phyloP scores from a whole-genome alignment of 1,140 invertebrate species.

The Hylaeus volcanicus region DNA sequence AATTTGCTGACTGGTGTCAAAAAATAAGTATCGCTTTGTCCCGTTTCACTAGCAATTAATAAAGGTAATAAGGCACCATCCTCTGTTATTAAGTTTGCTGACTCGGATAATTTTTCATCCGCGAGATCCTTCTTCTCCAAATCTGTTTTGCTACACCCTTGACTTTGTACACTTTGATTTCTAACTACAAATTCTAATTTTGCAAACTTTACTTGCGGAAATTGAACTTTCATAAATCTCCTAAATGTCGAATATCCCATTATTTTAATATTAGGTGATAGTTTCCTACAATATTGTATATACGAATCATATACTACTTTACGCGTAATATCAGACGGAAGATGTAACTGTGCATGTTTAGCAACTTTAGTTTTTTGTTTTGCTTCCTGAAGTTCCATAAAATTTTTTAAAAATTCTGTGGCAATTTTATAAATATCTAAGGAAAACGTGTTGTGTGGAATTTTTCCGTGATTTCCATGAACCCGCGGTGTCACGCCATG shows the following conservation, averaged over 20 bases:
- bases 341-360: slow-evolving; percentile 82
- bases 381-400: slow-evolving; percentile 83
- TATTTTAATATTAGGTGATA: slow-evolving; percentile 84
- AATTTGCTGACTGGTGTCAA: slow-evolving; percentile 68
- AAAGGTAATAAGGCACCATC: slow-evolving; percentile 64
- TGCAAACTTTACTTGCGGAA: slow-evolving; percentile 88
- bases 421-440: slow-evolving; percentile 89
- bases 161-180: slow-evolving; percentile 79
- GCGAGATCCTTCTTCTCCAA: slow-evolving; percentile 65
- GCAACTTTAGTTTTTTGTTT: slow-evolving; percentile 72
- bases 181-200: slow-evolving; percentile 84
- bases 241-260: slow-evolving; percentile 91
- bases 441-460: slow-evolving; percentile 90
- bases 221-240: slow-evolving; percentile 90
- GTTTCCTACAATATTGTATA: slow-evolving; percentile 85
- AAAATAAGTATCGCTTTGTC: slow-evolving; percentile 66
- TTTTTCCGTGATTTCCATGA: slow-evolving; percentile 89
- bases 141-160: slow-evolving; percentile 73
- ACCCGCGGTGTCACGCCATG: slow-evolving; percentile 89
- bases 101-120: slow-evolving; percentile 71
- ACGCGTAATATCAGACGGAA: slow-evolving; percentile 86
- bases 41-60: slow-evolving; percentile 62
- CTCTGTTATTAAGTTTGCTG: slow-evolving; percentile 52
- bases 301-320: slow-evolving; percentile 88
- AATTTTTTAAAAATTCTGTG: slow-evolving; percentile 87